Evolutionary conservation across 2,113 vertebrate genomes (phyloP).

Genomic region (Saccopteryx bilineata): DNA sequence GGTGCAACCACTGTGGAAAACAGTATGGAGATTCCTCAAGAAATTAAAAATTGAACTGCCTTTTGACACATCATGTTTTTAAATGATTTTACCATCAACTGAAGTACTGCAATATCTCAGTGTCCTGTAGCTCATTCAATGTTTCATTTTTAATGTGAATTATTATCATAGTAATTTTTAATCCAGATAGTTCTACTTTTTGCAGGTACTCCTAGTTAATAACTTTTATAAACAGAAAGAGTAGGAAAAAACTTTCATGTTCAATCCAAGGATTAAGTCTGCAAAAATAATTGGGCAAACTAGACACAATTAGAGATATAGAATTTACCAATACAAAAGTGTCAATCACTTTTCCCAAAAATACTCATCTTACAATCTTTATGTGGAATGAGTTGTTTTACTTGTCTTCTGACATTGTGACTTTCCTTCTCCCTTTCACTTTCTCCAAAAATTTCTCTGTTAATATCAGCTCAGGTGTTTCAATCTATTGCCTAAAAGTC

Average conservation of each 20-base stretch:
- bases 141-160: slow-evolving; percentile 33
- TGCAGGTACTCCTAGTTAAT: background rate
- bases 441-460: background rate
- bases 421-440: background rate
- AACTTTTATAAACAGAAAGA: background rate
- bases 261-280: slow-evolving; percentile 10
- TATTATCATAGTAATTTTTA: slow-evolving; percentile 16
- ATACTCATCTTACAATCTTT: background rate
- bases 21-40: no score
- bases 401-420: background rate
- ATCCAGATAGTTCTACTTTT: background rate
- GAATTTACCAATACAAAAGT: background rate
- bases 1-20: no score
- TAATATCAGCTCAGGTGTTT: background rate
- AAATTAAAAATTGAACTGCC: no score
- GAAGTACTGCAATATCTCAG: background rate
- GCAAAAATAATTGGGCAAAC: background rate
- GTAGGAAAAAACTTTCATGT: background rate
- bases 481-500: background rate
- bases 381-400: background rate
- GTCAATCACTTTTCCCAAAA: background rate
- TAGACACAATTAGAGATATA: slow-evolving; percentile 17
- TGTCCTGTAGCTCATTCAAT: background rate
- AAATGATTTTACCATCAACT: background rate
- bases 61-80: background rate